Evolutionary conservation across 2,888 invertebrate species (phyloP), one percentile per base, ranked within the genome.

Genomic region (Heliconius ismenius): DNA sequence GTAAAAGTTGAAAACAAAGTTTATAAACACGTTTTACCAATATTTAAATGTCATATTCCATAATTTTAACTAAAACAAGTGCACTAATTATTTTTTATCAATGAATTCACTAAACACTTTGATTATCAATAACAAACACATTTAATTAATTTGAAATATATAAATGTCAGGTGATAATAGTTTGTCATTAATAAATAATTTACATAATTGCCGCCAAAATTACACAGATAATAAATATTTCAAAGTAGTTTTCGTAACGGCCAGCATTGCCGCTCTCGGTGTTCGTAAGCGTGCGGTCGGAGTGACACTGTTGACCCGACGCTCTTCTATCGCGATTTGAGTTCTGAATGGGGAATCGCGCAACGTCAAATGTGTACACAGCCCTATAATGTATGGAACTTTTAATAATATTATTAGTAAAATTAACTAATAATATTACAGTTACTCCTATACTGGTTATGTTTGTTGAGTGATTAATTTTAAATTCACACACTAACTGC

Each of bases 251-350:
- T n/a, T 62, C 43, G 63, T 68, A 24, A 75, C 28, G n/a, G 63
- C 54, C 65, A 64, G 43, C 49, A 15, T 70, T 24, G 65, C 79
- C 75, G 75, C 74, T 76, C 64, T 72, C 80, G 81, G 60, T 78
- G 79, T 75, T 77, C 63, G 78, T 72, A 32, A 79, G 73, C 77
- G 81, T 78, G 73, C 72, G 65, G 79, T 60, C 76, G 69, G 72
- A 73, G 69, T 79, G 73, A 78, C 79, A 81, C 77, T 81, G 82
- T 80, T 81, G 77, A 80, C 80, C 76, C 81, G 76, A 43, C 80
- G 81, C 78, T 80, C 78, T 79, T 78, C 78, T 77, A 80, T 81
- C 79, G 79, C 81, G 81, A 74, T 80, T 78, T 81, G 82, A 77
- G 70, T 76, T 75, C 70, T 26, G 74, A 73, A 74, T 67, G 77